Evolutionary conservation across 2,888 invertebrate genomes (phyloP), one percentile per base, ranked within the genome.

Genomic region (Octodonta nipae): DNA sequence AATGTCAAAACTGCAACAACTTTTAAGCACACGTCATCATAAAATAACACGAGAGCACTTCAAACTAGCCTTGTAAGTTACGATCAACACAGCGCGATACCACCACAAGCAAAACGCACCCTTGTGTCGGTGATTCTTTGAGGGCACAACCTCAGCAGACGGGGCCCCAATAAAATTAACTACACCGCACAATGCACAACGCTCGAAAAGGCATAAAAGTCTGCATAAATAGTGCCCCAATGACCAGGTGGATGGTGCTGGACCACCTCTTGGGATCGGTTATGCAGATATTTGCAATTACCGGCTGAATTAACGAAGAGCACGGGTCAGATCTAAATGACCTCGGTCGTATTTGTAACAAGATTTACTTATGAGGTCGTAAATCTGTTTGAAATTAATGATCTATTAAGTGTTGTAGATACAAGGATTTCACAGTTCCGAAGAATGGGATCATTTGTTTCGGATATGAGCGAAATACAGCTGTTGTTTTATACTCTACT

Each of bases 211-310:
- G 48, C 56, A 58, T 60, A 58, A 60, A 60, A 55, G 58, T 60
- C 56, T 41, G 54, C 58, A 58, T 58, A 59, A 59, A 59, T 58
- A 58, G 55, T 56, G 54, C 52, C 52, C 48, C 48, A 53, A 55
- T 52, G 54, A 57, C 56, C 58, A 56, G 57, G 58, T 56, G 54
- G 50, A 33, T 24, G 33, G 31, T 33, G 32, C 34, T 15, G 22
- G 22, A 22, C 11, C 22, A 22, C 22, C 22, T 22, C 22, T 22
- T 11, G 22, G 22, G 22, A 22, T 10, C 22, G 11, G 22, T 22
- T 22, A 22, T 22, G 22, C 22, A 22, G 22, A 22, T 22, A 22
- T 22, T 22, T 22, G 11, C n/a, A 22, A 10, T 4, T n/a, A n/a
- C 22, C n/a, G 22, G 22, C 10, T 11, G 22, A 11, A 22, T 22